These are phyloP conservation scores for Trichonephila inaurata DNA, from an alignment of 1,140 invertebrate genomes.

Conservation along the genomic window DNA sequence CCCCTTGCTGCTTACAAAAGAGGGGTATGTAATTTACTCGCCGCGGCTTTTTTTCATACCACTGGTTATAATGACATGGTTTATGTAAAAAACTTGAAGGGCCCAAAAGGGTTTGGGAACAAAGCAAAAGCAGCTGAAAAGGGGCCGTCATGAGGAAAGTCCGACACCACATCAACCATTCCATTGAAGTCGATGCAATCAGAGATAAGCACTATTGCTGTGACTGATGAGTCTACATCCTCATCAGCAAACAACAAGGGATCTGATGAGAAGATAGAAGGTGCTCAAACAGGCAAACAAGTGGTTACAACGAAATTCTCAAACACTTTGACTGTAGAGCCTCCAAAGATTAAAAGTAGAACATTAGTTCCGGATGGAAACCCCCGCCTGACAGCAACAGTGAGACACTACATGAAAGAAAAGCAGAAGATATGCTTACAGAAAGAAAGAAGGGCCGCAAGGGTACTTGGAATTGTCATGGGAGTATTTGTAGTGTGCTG, in stretches of 20 bases:
- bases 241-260: conserved; percentile 52
- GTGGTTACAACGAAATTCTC: neutral
- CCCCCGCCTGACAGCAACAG: conserved; percentile 53
- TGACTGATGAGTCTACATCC: conserved; percentile 70
- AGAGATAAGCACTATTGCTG: conserved; percentile 71
- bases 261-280: conserved; percentile 47
- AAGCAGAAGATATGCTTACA: conserved; percentile 95
- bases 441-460: conserved; percentile 93
- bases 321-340: neutral
- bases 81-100: conserved; percentile 96
- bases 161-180: conserved; percentile 67
- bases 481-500: conserved; percentile 95
- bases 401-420: conserved; percentile 93
- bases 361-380: conserved; percentile 62
- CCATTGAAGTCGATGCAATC: conserved; percentile 72
- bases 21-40: conserved; percentile 97
- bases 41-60: conserved; percentile 99
- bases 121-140: conserved; percentile 70
- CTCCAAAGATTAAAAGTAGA: neutral
- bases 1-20: conserved; percentile 83
- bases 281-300: neutral
- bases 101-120: conserved; percentile 85
- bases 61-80: conserved; percentile 96
- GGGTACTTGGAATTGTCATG: conserved; percentile 96
- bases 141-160: conserved; percentile 59